A percentile compares a stretch with the other conserved stretches of the same genome.
phyloP scores from a whole-genome alignment of 1,140 invertebrate genomes.

The Bombus fervidus region DNA sequence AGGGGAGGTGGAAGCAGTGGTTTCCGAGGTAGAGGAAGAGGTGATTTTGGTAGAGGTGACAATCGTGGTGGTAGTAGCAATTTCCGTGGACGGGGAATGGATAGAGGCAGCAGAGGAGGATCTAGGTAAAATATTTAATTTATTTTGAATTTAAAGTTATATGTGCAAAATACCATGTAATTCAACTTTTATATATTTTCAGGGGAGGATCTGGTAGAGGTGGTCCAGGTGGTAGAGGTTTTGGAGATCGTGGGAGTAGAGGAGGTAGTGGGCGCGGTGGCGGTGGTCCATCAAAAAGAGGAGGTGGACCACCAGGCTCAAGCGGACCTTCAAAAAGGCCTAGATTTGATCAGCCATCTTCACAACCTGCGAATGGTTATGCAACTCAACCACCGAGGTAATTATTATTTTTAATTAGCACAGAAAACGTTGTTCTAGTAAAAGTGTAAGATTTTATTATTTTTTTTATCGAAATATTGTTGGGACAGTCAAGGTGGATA shows the following conservation, averaged over 20 bases:
- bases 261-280: slow-evolving; percentile 70
- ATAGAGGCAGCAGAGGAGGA: slow-evolving; percentile 75
- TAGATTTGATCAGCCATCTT: slow-evolving; percentile 77
- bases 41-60: slow-evolving; percentile 72
- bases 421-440: neutral
- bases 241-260: slow-evolving; percentile 70
- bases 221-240: slow-evolving; percentile 73
- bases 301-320: slow-evolving; percentile 77
- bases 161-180: neutral
- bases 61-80: slow-evolving; percentile 63
- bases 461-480: neutral
- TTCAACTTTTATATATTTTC: neutral
- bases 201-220: slow-evolving; percentile 76
- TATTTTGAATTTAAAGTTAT: neutral
- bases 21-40: slow-evolving; percentile 73
- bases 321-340: slow-evolving; percentile 80
- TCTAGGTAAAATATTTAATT: slow-evolving; percentile 66
- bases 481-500: slow-evolving; percentile 73
- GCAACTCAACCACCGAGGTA: slow-evolving; percentile 73
- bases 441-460: neutral
- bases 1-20: slow-evolving; percentile 75
- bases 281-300: slow-evolving; percentile 78
- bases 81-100: slow-evolving; percentile 74
- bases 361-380: slow-evolving; percentile 79
- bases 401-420: neutral